These are phyloP conservation scores for Pachycephus smyrnensis DNA, from an alignment of 2,888 invertebrate genomes.

Conservation along the genomic window DNA sequence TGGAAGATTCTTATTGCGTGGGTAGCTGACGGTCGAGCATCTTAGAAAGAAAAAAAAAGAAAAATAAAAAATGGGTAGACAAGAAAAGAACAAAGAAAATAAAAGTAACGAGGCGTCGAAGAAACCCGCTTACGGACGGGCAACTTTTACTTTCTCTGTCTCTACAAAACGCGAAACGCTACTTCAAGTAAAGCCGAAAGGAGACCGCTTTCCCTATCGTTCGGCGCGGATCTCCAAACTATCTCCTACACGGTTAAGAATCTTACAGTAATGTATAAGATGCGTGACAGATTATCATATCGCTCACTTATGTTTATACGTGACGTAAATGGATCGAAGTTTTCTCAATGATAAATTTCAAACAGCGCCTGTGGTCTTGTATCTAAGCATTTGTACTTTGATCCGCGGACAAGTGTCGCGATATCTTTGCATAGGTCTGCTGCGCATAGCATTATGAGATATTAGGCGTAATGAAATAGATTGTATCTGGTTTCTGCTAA, in stretches of 20 bases:
- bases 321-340: background rate
- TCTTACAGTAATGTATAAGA: background rate
- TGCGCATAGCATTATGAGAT: background rate
- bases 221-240: slow-evolving; percentile 22
- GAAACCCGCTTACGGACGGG: slow-evolving; percentile 40
- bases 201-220: slow-evolving; percentile 45
- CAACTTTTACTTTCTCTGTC: slow-evolving; percentile 58
- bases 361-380: background rate
- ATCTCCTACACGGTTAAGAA: background rate
- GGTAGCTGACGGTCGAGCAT: background rate
- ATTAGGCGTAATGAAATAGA: background rate
- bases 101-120: slow-evolving; percentile 20
- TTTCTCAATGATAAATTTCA: background rate
- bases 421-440: background rate
- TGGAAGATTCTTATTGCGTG: background rate
- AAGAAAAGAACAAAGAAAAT: background rate
- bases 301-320: background rate
- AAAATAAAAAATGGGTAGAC: background rate
- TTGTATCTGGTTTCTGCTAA: background rate
- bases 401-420: background rate
- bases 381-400: background rate
- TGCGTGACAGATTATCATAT: background rate
- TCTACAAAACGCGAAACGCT: slow-evolving; percentile 29
- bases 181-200: slow-evolving; percentile 27
- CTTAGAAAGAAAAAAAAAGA: background rate